These are phyloP conservation scores for Pomatostomus ruficeps DNA, from an alignment of 2,113 vertebrate species.

Conservation along the genomic window DNA sequence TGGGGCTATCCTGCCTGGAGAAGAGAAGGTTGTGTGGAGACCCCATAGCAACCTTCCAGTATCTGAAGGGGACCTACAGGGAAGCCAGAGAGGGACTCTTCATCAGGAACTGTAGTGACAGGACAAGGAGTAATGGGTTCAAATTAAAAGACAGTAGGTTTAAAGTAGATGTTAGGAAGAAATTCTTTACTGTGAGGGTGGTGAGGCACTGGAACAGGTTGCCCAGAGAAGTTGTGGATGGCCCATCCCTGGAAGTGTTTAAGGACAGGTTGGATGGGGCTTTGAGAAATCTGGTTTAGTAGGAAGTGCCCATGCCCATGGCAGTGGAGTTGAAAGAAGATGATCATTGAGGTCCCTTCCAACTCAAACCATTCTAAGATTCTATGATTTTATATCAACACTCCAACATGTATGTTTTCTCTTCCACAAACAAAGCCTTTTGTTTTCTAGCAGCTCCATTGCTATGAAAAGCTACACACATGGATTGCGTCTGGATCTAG, in stretches of 20 bases:
- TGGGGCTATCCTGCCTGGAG: not conserved
- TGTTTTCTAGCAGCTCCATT: not conserved
- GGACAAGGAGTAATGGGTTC: not conserved
- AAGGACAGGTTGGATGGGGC: not conserved
- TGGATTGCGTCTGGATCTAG: not conserved
- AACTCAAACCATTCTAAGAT: not conserved
- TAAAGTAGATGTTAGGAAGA: not conserved
- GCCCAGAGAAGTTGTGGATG: not conserved
- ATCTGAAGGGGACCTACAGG: not conserved
- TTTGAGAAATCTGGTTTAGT: not conserved
- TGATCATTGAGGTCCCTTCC: not conserved
- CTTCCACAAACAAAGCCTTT: not conserved
- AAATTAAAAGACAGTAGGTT: not conserved
- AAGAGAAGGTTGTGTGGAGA: not conserved
- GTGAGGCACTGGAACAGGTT: not conserved
- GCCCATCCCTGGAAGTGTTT: not conserved
- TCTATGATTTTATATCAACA: not conserved
- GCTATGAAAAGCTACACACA: not conserved
- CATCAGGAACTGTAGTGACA: not conserved
- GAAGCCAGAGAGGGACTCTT: not conserved
- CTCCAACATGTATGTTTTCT: not conserved
- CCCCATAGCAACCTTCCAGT: not conserved
- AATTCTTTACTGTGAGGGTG: not conserved
- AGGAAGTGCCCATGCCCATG: not conserved
- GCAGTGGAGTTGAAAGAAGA: not conserved